A percentile compares a stretch with the other conserved stretches of the same genome.
Evolutionary conservation across 2,797 vertebrate genomes (phyloP).

Genomic region (Acridotheres tristis): DNA sequence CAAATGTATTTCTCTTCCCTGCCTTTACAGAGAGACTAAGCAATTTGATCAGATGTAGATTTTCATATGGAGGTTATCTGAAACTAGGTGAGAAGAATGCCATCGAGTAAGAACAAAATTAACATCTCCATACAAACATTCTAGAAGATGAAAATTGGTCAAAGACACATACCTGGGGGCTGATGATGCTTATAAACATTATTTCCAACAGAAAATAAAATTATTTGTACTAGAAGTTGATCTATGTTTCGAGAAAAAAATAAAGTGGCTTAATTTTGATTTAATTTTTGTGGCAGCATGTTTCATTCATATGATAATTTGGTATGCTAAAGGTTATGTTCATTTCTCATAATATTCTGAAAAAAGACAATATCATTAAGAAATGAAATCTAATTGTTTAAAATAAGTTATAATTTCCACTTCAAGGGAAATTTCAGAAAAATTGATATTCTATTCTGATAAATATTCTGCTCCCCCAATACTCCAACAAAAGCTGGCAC

Average conservation of each 20-base stretch:
- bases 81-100: neutral
- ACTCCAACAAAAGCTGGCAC: accelerated
- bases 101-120: accelerated
- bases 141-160: neutral
- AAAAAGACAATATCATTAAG: neutral
- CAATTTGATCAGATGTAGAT: neutral
- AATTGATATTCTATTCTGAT: neutral
- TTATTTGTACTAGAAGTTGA: neutral
- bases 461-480: neutral
- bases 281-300: neutral
- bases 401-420: neutral
- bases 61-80: neutral
- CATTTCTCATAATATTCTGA: neutral
- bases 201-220: neutral
- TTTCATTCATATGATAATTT: neutral
- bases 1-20: neutral
- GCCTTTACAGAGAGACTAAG: neutral
- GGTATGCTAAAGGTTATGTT: neutral
- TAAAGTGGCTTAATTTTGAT: neutral
- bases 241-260: neutral
- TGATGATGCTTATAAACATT: neutral
- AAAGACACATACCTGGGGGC: neutral
- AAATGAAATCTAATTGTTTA: neutral
- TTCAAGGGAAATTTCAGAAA: neutral
- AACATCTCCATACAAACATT: neutral